phyloP scores from a whole-genome alignment of 2,888 invertebrate species.

The Poecilus cupreus region DNA sequence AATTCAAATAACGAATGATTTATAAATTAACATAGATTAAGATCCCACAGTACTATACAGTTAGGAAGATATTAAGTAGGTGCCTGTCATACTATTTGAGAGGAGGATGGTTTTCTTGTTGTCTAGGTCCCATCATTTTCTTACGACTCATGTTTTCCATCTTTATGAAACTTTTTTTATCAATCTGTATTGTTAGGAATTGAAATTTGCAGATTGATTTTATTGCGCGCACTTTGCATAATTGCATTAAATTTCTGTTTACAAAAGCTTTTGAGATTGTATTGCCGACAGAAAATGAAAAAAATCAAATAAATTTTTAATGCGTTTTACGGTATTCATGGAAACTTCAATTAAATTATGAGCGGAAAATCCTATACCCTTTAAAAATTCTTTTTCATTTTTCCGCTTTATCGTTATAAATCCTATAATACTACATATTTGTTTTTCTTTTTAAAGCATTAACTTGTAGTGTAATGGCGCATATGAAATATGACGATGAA shows the following conservation, averaged over 20 bases:
- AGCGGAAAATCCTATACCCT: too few relatives aligned
- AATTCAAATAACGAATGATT: slow-evolving; percentile 34
- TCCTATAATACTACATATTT: background rate
- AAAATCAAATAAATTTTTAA: slow-evolving; percentile 14
- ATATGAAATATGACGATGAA: background rate
- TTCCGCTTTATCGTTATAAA: background rate
- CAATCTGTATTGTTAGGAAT: background rate
- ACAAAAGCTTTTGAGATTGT: background rate
- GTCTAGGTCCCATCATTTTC: too few relatives aligned
- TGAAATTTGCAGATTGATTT: slow-evolving; percentile 22
- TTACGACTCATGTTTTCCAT: background rate
- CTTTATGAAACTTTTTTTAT: background rate
- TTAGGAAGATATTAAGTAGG: background rate
- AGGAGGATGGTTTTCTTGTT: background rate
- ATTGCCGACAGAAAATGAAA: background rate
- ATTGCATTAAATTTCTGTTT: background rate
- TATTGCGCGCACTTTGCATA: background rate
- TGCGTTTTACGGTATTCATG: background rate
- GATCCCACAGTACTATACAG: slow-evolving; percentile 4
- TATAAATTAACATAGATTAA: too few relatives aligned
- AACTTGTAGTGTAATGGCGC: too few relatives aligned
- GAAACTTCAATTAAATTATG: background rate
- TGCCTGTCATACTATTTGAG: background rate
- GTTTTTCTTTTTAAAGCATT: background rate
- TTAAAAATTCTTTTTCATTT: background rate